Base-by-base conservation (phyloP, 2,113 vertebrate genomes). In the Dasyprocta punctata region DNA sequence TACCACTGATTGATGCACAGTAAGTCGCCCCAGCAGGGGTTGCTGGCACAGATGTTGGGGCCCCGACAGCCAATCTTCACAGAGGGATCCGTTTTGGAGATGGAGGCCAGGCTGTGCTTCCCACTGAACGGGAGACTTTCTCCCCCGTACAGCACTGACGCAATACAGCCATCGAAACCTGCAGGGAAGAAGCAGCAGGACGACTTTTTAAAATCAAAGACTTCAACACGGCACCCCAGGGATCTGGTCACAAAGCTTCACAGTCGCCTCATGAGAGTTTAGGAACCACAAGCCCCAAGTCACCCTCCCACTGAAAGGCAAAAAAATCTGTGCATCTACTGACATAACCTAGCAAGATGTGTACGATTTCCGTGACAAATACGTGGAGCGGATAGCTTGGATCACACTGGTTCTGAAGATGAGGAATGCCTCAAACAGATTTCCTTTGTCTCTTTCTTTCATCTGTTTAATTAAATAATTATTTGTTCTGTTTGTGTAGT, bases 1-100 rank as follows among this genome's bases (percentile, higher is more conserved):
- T 99, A 99, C 99, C 99, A 99, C 98, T 99, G 99, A 98, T 99
- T 99, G 94, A 99, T 98, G 69, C 99, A 99, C 99, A 99, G 99
- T 41, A 99, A 97, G 17, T 99, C 99, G 0, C 99, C 99, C 99
- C 99, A 99, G 98, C 99, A 99, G 0, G 99, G 99, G 87, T 97
- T 98, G 98, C 99, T 99, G 98, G 99, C 99, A 1, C 99, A 99
- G 56, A 99, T 97, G 94, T 99, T 98, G 4, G 99, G 99, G 22
- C 99, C 99, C 0, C 99, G 99, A 92, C 99, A 99, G 97, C 99
- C 99, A 0, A 99, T 99, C 98, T 99, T 99, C 92, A 99, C 99
- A 0, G 99, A 99, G 0, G 99, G 98, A 33, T 99, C 99, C 0
- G 99, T 99, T 95, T 98, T 99, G 16, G 99, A 99, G 83, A 99